A percentile compares a stretch with the other conserved stretches of the same genome.
Conservation (phyloP, 2,888 invertebrate genomes). For the Ethmia dodecea region DNA sequence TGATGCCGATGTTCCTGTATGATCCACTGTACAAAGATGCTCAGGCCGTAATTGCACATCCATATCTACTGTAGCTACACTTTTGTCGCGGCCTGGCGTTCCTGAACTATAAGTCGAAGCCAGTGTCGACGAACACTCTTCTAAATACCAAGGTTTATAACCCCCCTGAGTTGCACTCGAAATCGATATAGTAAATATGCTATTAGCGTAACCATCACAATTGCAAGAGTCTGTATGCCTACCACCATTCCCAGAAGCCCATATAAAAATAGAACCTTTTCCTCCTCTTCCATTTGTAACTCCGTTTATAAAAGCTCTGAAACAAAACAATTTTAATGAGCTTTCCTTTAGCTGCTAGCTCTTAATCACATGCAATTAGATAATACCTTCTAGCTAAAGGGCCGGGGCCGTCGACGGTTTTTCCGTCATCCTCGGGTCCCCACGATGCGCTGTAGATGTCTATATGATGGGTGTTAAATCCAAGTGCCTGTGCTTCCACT, state of each 20-base stretch:
- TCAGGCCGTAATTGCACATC: constrained; percentile 90
- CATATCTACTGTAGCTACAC: constrained; percentile 95
- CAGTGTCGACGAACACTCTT: constrained; percentile 98
- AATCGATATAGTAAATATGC: constrained; percentile 98
- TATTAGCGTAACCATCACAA: constrained; percentile 99
- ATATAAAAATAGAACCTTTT: constrained; percentile 96
- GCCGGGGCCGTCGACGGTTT: constrained; percentile 97
- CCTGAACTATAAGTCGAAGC: constrained; percentile 99
- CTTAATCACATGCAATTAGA: constrained; percentile 40
- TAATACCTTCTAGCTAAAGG: constrained; percentile 85
- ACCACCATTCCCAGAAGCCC: constrained; percentile 98
- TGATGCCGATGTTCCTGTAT: constrained; percentile 95
- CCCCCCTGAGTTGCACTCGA: constrained; percentile 98
- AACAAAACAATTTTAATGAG: constrained; percentile 64
- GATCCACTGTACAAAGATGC: constrained; percentile 93
- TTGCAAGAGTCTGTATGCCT: constrained; percentile 97
- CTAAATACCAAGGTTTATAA: constrained; percentile 98
- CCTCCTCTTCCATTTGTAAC: constrained; percentile 95
- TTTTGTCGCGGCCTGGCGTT: constrained; percentile 92
- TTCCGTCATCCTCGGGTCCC: constrained; percentile 98
- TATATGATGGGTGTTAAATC: constrained; percentile 95
- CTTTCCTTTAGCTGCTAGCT: constrained; percentile 36
- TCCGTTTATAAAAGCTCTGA: constrained; percentile 93
- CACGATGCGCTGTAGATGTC: constrained; percentile 98
- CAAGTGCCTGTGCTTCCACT: constrained; percentile 94